Conservation (phyloP, 2,888 invertebrate genomes). For the Heliconius sara region DNA sequence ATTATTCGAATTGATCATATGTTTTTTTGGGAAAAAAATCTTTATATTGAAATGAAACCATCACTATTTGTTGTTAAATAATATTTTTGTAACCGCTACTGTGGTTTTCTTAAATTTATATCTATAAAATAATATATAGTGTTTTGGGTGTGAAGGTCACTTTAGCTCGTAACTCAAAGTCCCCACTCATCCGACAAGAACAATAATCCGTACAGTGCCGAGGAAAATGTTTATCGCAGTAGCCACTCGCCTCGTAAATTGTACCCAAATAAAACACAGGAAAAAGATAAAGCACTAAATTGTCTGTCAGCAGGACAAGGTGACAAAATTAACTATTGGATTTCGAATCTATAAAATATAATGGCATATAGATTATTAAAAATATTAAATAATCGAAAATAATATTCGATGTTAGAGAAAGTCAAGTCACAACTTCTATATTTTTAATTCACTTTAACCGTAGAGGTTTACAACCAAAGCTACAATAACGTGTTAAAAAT, state of each 20-base stretch:
- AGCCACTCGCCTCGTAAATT: conserved; percentile 81
- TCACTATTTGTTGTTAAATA: neutral
- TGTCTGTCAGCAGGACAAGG: conserved; percentile 54
- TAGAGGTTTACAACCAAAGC: neutral
- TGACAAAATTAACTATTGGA: conserved; percentile 21
- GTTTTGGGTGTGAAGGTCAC: conserved; percentile 64
- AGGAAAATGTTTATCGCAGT: conserved; percentile 79
- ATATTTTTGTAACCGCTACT: neutral
- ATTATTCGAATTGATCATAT: too few species aligned
- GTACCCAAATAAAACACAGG: conserved; percentile 75
- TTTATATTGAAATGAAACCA: neutral
- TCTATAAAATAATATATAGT: conserved; percentile 47
- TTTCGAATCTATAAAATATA: conserved; percentile 31
- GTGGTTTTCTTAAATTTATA: neutral
- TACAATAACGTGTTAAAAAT: neutral
- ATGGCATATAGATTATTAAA: neutral
- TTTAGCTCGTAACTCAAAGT: conserved; percentile 71
- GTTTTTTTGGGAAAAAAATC: neutral
- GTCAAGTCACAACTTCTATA: neutral
- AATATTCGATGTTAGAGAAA: neutral
- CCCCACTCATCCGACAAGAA: conserved; percentile 74
- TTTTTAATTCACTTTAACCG: neutral
- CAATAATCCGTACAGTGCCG: conserved; percentile 79
- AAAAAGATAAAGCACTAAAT: conserved; percentile 78
- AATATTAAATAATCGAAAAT: neutral